Base-by-base conservation (phyloP, 2,888 invertebrate genomes). In the Euplexia lucipara region DNA sequence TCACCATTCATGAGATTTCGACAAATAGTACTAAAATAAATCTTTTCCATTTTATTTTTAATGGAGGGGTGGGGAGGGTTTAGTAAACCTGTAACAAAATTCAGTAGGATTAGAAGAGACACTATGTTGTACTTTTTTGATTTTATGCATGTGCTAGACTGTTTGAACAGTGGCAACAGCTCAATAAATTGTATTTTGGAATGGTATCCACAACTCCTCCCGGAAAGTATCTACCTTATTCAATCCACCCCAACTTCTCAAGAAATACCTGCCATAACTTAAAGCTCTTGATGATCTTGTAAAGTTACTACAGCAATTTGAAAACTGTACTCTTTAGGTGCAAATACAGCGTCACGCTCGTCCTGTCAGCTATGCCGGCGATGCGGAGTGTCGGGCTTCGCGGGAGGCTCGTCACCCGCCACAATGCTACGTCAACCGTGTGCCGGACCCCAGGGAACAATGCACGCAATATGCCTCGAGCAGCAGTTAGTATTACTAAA, bases 391-490 rank as follows among this genome's bases (percentile, higher is more conserved):
- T 57, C 80, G 78, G 54, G 44, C 56, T 44, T 59, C 80, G 52
- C 75, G 79, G n/a, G 79, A 70, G 75, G 67, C 79, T 74, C 77
- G 82, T 60, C 82, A 45, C 54, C 62, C 78, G 9, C 56, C 83
- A 26, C 86, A 83, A 66, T 72, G 88, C 84, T 86, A 86, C 81
- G 87, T 86, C 35, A 85, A 88, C 81, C 82, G 87, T 10, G 85
- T 86, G 59, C 89, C 88, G 1, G 84, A 84, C 70, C 59, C 80
- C 14, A 75, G 84, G 58, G 81, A 82, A 7, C 80, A 78, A 32
- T 45, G 73, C 73, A 87, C 91, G 69, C 96, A 96, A 85, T 97
- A 97, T 86, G 96, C 97, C 30, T 97, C 97, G 37, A 97, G 97
- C 87, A 96, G 96, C 83, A 96, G 97, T 97, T 80, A 95, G 96